Evolutionary conservation across 2,113 vertebrate species (phyloP).

Genomic region (Thunnus thynnus): DNA sequence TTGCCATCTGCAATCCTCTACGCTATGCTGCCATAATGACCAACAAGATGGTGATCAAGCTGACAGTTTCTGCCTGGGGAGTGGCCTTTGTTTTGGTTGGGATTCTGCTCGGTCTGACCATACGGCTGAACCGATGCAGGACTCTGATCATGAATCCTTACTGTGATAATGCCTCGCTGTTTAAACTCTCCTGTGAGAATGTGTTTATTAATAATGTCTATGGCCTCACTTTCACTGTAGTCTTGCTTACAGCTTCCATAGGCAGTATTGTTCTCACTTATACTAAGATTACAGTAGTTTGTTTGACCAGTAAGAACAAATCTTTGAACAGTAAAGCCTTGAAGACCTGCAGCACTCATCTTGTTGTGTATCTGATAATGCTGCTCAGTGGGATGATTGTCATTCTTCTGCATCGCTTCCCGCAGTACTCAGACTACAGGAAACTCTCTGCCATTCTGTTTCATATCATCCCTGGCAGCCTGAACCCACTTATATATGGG

Average conservation of each 20-base stretch:
- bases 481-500: conserved; percentile 77
- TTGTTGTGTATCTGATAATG: conserved; percentile 67
- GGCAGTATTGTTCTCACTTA: no score
- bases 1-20: no score
- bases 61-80: conserved; percentile 65
- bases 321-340: background rate
- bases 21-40: no score
- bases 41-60: no score
- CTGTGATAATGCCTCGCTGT: conserved; percentile 79
- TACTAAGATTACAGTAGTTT: no score
- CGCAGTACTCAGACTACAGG: conserved; percentile 58
- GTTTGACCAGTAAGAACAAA: no score
- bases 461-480: conserved; percentile 61
- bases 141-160: conserved; percentile 52
- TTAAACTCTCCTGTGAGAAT: conserved; percentile 79
- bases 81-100: conserved; percentile 56
- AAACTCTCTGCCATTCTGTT: conserved; percentile 66
- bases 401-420: conserved; percentile 71
- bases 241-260: no score
- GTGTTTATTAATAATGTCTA: conserved; percentile 56
- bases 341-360: conserved; percentile 79
- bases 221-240: no score
- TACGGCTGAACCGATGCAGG: conserved; percentile 74
- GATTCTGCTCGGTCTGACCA: conserved; percentile 69
- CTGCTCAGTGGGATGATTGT: background rate